Evolutionary conservation across 2,113 vertebrate species (phyloP).

Genomic region (Vombatus ursinus): DNA sequence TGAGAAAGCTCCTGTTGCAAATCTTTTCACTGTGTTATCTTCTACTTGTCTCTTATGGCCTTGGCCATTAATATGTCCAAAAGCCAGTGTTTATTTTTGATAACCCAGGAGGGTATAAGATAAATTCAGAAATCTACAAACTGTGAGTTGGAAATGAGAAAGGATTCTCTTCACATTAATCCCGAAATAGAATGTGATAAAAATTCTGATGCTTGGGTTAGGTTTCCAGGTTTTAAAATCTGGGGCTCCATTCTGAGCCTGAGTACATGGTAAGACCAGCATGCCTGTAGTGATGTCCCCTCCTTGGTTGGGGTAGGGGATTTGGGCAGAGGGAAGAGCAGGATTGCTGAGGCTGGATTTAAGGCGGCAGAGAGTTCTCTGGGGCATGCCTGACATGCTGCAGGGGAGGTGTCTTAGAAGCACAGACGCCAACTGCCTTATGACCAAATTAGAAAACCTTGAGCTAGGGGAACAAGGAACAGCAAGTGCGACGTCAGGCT

Average conservation of each 20-base stretch:
- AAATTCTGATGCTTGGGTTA: conserved; percentile 2
- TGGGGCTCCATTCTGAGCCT: neutral
- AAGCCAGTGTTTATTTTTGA: neutral
- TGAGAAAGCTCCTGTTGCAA: neutral
- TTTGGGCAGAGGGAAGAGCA: neutral
- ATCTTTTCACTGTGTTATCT: neutral
- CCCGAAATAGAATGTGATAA: neutral
- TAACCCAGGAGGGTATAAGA: neutral
- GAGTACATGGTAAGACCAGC: accelerated
- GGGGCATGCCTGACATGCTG: conserved; percentile 61
- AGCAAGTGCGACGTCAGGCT: conserved; percentile 79
- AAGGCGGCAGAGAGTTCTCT: accelerated
- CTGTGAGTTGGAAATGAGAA: neutral
- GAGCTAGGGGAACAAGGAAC: conserved; percentile 56
- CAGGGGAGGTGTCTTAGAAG: conserved; percentile 62
- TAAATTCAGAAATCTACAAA: conserved; percentile 31
- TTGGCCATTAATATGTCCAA: conserved; percentile 38
- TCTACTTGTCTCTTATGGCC: conserved; percentile 36
- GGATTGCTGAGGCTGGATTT: accelerated
- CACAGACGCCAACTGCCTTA: conserved; percentile 55
- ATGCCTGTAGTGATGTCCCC: neutral
- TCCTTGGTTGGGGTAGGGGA: neutral
- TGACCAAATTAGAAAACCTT: conserved; percentile 84
- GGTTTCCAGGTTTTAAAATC: neutral
- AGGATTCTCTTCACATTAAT: neutral